Conservation (phyloP, 2,113 vertebrate genomes). For the Sterrhoptilus dennistouni region DNA sequence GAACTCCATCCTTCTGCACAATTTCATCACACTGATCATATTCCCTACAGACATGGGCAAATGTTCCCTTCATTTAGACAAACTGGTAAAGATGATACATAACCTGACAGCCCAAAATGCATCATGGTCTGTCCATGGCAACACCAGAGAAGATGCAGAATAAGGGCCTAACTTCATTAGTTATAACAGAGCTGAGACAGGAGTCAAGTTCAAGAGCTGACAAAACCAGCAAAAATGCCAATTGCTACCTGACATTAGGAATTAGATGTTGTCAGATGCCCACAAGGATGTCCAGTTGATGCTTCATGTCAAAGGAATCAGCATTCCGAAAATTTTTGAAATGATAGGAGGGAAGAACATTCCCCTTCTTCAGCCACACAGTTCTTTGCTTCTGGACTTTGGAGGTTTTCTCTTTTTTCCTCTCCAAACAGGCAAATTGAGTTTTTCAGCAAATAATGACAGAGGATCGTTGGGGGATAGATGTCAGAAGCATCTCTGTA, state of each 20-base stretch:
- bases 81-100: not conserved
- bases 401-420: not conserved
- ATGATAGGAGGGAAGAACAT: not conserved
- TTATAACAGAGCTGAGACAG: not conserved
- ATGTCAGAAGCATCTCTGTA: constrained; percentile 31
- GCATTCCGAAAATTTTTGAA: not conserved
- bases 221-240: not conserved
- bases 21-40: not conserved
- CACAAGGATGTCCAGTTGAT: not conserved
- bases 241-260: not conserved
- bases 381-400: not conserved
- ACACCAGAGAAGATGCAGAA: not conserved
- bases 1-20: not conserved
- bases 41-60: not conserved
- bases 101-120: not conserved
- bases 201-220: not conserved
- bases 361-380: not conserved
- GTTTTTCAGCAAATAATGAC: constrained; percentile 58
- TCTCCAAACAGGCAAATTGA: constrained; percentile 39
- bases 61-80: not conserved
- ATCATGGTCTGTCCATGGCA: not conserved
- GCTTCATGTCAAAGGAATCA: not conserved
- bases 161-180: not conserved
- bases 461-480: constrained; percentile 21
- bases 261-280: not conserved